phyloP scores from a whole-genome alignment of 2,113 vertebrate species.

The Hystrix cristata region DNA sequence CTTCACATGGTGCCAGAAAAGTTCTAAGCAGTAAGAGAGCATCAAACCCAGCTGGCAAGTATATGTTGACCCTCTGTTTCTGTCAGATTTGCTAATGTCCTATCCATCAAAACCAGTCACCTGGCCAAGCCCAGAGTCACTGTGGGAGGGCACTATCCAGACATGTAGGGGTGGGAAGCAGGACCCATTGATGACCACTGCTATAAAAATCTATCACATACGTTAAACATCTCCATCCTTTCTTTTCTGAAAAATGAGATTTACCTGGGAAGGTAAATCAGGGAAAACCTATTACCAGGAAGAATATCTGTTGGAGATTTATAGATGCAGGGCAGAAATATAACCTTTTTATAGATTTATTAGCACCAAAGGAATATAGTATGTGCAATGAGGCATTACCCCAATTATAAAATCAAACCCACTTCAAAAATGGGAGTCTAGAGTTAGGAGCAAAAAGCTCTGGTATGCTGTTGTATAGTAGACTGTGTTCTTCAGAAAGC shows the following conservation, averaged over 20 bases:
- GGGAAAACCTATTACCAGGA: conserved; percentile 52
- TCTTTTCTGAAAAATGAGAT: conserved; percentile 58
- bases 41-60: neutral
- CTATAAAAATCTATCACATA: neutral
- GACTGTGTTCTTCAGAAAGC: neutral
- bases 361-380: neutral
- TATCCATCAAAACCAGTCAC: neutral
- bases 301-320: conserved; percentile 68
- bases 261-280: conserved; percentile 58
- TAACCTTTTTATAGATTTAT: conserved; percentile 51
- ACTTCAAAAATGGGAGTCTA: neutral
- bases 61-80: neutral
- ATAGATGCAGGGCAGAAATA: conserved; percentile 45
- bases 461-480: neutral
- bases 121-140: neutral
- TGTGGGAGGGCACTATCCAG: neutral
- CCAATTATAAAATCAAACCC: conserved; percentile 15
- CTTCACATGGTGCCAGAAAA: conserved; percentile 20
- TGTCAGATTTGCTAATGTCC: conserved; percentile 33
- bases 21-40: neutral
- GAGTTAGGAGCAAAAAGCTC: neutral
- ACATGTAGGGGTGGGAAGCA: neutral
- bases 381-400: neutral
- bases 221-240: conserved; percentile 36
- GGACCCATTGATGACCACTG: neutral